Conservation (phyloP, 2,113 vertebrate species). For the Charina bottae region DNA sequence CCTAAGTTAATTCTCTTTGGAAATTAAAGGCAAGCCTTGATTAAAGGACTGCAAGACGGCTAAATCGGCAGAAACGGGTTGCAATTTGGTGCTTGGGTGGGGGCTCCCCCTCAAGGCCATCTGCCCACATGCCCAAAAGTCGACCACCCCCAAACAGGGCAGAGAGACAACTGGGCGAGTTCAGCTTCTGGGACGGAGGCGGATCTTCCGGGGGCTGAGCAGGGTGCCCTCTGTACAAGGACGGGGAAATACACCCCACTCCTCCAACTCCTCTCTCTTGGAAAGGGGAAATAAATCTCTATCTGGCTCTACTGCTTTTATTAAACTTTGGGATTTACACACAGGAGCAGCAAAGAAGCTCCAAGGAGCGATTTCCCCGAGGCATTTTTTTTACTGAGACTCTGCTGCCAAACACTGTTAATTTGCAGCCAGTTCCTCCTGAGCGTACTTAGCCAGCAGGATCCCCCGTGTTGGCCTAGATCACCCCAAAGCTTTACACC, state of each 20-base stretch:
- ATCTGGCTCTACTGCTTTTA: slow-evolving; percentile 58
- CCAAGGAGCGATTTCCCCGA: slow-evolving; percentile 61
- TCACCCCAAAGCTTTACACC: slow-evolving; percentile 69
- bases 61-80: no score
- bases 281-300: slow-evolving; percentile 61
- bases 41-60: background rate
- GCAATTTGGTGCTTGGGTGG: background rate
- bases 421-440: slow-evolving; percentile 70
- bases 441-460: slow-evolving; percentile 26
- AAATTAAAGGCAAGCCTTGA: slow-evolving; percentile 55
- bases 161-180: no score
- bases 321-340: slow-evolving; percentile 24
- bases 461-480: slow-evolving; percentile 35
- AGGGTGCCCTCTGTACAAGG: background rate
- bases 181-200: no score
- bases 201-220: slow-evolving; percentile 18
- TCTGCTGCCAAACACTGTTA: slow-evolving; percentile 68
- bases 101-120: no score
- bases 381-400: slow-evolving; percentile 52
- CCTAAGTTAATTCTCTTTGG: no score
- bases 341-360: slow-evolving; percentile 61
- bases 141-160: background rate
- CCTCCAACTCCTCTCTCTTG: slow-evolving; percentile 32
- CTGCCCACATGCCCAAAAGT: background rate
- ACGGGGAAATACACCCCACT: slow-evolving; percentile 53